Evolutionary conservation across 2,113 vertebrate species (phyloP).

Genomic region (Emydura subglobosa): DNA sequence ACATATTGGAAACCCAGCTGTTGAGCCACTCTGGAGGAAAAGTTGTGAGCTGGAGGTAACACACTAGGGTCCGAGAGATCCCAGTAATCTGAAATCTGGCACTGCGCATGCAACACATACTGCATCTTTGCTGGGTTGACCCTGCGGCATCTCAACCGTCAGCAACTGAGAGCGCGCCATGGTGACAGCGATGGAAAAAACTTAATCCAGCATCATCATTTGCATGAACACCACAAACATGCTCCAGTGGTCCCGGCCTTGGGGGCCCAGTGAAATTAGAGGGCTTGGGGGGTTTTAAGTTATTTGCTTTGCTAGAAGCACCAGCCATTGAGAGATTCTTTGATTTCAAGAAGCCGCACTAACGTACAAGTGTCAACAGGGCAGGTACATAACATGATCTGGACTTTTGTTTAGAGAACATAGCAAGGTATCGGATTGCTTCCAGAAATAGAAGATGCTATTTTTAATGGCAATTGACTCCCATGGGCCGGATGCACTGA

Average conservation of each 20-base stretch:
- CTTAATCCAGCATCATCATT: not conserved
- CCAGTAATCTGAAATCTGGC: not conserved
- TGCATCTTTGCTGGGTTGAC: not conserved
- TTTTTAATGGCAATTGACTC: constrained; percentile 3
- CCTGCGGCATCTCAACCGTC: not conserved
- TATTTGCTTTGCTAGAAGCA: not conserved
- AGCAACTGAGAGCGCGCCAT: not conserved
- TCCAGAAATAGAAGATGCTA: constrained; percentile 9
- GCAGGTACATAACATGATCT: constrained; percentile 55
- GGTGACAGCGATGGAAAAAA: not conserved
- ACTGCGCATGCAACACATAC: too few species aligned
- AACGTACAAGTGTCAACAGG: not conserved
- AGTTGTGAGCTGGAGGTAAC: not conserved
- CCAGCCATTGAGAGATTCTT: not conserved
- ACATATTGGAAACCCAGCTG: not conserved
- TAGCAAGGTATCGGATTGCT: constrained; percentile 17
- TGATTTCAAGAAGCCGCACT: constrained; percentile 14
- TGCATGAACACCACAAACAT: not conserved
- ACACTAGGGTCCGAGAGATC: not conserved
- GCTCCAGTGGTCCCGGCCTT: not conserved
- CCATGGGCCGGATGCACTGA: not conserved
- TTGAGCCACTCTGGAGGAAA: too few species aligned
- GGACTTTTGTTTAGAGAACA: constrained; percentile 52
- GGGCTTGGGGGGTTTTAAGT: not conserved
- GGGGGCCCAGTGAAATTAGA: not conserved